phyloP scores from a whole-genome alignment of 2,797 vertebrate genomes.

The Phalanger gymnotis region DNA sequence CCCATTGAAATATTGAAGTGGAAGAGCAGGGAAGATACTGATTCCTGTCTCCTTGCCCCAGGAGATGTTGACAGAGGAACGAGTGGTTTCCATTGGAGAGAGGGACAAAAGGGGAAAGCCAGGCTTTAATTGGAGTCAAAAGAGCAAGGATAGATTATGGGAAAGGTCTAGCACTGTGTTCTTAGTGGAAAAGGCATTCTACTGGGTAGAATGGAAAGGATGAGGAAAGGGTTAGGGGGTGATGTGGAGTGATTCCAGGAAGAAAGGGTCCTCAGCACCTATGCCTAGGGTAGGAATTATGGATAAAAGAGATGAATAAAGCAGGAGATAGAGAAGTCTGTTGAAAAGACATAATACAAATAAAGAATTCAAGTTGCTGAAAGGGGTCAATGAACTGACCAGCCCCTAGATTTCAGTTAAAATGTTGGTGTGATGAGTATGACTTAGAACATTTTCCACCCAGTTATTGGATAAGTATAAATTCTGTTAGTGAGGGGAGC shows the following conservation, averaged over 20 bases:
- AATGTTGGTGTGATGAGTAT: background rate
- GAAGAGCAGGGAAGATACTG: background rate
- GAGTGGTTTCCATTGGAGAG: background rate
- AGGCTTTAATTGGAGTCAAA: background rate
- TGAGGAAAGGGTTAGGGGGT: background rate
- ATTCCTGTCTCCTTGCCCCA: background rate
- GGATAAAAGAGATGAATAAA: background rate
- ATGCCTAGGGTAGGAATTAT: background rate
- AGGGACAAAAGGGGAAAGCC: background rate
- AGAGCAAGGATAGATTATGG: background rate
- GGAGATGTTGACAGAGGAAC: background rate
- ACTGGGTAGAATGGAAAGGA: background rate
- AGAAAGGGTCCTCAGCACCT: background rate
- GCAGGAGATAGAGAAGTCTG: background rate
- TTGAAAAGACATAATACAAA: background rate
- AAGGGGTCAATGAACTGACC: background rate
- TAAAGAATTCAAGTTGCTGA: background rate
- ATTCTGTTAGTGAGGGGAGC: background rate
- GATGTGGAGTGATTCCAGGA: background rate
- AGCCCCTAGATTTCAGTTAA: background rate
- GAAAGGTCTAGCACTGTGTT: background rate
- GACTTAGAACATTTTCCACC: background rate
- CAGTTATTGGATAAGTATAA: background rate
- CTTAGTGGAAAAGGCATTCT: background rate
- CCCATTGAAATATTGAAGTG: background rate